Evolutionary conservation across 2,113 vertebrate species (phyloP).

Genomic region (Rousettus leschenaultii): DNA sequence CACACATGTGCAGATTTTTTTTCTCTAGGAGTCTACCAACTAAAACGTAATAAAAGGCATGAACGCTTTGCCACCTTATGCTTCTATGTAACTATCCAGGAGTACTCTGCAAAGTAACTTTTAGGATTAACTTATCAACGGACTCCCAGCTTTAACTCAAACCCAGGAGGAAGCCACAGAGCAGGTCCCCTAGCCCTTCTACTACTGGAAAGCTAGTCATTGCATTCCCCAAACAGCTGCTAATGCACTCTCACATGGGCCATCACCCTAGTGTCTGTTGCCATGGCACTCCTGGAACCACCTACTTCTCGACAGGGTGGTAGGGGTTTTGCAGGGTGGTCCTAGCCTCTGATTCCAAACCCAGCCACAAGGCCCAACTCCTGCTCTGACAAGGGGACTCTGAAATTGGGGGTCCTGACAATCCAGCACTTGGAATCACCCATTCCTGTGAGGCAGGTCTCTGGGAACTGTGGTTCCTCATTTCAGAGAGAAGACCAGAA

Average conservation of each 20-base stretch:
- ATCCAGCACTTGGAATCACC: background rate
- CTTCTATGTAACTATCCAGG: background rate
- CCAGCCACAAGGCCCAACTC: background rate
- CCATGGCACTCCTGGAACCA: background rate
- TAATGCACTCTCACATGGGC: background rate
- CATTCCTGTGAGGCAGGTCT: background rate
- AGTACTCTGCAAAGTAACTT: background rate
- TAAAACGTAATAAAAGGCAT: background rate
- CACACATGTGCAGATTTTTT: background rate
- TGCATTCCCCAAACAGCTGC: too few species aligned
- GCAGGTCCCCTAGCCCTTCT: background rate
- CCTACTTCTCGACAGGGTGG: background rate
- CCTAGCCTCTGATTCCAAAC: background rate
- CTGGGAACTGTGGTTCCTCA: background rate
- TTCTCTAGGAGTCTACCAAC: background rate
- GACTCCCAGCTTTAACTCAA: background rate
- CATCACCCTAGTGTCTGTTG: background rate
- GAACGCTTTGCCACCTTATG: background rate
- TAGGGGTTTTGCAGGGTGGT: background rate
- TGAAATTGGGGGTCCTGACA: background rate
- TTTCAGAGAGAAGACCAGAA: background rate
- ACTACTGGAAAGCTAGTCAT: background rate
- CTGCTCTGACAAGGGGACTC: background rate
- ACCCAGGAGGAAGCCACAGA: background rate
- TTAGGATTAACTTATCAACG: background rate